These are phyloP conservation scores for Perca schrenkii DNA, from an alignment of 2,113 vertebrate genomes.

Conservation along the genomic window DNA sequence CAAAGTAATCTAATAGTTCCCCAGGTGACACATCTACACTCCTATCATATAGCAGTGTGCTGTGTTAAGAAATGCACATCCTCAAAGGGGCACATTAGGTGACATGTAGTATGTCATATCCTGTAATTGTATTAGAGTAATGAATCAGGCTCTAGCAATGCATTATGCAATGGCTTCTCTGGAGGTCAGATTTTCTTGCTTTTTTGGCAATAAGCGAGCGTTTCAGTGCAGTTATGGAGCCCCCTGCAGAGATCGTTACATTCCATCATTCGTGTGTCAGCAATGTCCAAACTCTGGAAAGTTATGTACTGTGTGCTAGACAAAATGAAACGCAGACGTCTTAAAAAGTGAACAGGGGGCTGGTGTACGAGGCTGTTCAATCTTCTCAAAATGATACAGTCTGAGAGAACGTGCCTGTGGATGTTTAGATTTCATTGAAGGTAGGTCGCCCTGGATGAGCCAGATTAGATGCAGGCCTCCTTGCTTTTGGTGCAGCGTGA, in stretches of 20 bases:
- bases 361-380: slow-evolving; percentile 9
- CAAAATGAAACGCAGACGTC: slow-evolving; percentile 58
- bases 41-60: not conserved
- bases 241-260: slow-evolving; percentile 65
- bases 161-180: slow-evolving; percentile 54
- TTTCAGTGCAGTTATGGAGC: slow-evolving; percentile 46
- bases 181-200: slow-evolving; percentile 12
- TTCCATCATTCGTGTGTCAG: slow-evolving; percentile 67
- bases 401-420: slow-evolving; percentile 44
- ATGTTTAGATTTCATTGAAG: slow-evolving; percentile 66
- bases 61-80: not conserved
- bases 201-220: slow-evolving; percentile 16
- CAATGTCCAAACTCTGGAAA: slow-evolving; percentile 40
- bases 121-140: slow-evolving; percentile 58
- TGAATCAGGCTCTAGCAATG: slow-evolving; percentile 21
- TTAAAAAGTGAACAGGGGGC: slow-evolving; percentile 35
- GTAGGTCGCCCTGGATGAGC: slow-evolving; percentile 1
- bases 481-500: slow-evolving; percentile 23
- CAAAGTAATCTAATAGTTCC: not conserved
- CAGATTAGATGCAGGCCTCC: slow-evolving; percentile 24
- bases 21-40: accelerated
- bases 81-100: slow-evolving; percentile 9
- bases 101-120: slow-evolving; percentile 47
- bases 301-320: slow-evolving; percentile 28
- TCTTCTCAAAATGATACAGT: slow-evolving; percentile 5